These are phyloP conservation scores for Pammene fasciana DNA, from an alignment of 2,888 invertebrate species.

Conservation along the genomic window DNA sequence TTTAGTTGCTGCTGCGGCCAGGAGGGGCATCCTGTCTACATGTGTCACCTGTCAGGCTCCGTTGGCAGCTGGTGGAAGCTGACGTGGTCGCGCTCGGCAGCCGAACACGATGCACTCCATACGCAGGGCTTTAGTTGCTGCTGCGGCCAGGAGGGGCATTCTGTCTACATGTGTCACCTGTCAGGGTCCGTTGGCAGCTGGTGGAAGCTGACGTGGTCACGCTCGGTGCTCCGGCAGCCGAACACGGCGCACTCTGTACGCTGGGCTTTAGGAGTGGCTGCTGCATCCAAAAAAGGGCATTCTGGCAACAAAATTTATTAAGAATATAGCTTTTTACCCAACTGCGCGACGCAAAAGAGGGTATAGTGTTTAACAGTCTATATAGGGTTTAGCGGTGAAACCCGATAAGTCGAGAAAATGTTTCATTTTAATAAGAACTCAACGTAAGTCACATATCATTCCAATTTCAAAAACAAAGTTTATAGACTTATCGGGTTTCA, in stretches of 20 bases:
- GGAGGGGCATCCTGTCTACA: background rate
- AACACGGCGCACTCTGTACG: conserved; percentile 11
- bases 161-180: background rate
- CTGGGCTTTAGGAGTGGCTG: background rate
- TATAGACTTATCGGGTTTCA: too few species aligned
- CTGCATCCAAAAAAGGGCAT: background rate
- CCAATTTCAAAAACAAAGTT: too few species aligned
- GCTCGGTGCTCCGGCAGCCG: conserved; percentile 5
- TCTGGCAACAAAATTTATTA: background rate
- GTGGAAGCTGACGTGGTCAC: background rate
- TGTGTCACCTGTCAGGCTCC: background rate
- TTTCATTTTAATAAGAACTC: too few species aligned
- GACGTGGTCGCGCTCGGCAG: conserved; percentile 2
- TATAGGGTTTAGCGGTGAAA: too few species aligned
- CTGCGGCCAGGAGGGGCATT: background rate
- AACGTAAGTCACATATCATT: too few species aligned
- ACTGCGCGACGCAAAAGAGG: too few species aligned
- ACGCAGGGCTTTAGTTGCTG: background rate
- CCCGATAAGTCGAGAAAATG: too few species aligned
- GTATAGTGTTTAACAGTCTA: too few species aligned
- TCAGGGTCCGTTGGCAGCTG: background rate
- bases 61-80: background rate
- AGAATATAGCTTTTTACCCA: too few species aligned
- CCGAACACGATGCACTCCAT: conserved; percentile 11
- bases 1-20: background rate